Evolutionary conservation across 2,113 vertebrate genomes (phyloP).

Genomic region (Mystacornis crossleyi): DNA sequence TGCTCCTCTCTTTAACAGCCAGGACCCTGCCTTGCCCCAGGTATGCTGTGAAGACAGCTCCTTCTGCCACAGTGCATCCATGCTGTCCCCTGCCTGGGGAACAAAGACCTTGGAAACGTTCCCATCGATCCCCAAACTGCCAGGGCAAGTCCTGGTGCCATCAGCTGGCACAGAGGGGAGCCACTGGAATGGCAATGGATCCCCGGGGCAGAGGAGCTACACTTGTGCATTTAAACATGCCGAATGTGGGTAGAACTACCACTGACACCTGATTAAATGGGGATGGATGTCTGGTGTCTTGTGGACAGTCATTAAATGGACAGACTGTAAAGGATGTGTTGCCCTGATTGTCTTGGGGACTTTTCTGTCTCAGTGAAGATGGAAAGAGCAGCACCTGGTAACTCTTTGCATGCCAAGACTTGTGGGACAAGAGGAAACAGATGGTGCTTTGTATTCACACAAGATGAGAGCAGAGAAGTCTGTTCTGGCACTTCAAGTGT

Average conservation of each 20-base stretch:
- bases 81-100: neutral
- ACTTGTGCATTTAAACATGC: neutral
- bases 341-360: neutral
- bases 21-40: neutral
- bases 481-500: slow-evolving; percentile 28
- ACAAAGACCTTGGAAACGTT: neutral
- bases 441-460: slow-evolving; percentile 33
- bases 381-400: slow-evolving; percentile 10
- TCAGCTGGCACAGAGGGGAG: neutral
- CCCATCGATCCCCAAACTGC: neutral
- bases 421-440: slow-evolving; percentile 26
- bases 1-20: neutral
- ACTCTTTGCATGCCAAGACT: slow-evolving; percentile 36
- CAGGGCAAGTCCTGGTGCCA: neutral
- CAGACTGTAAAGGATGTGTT: neutral
- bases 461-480: neutral
- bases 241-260: neutral
- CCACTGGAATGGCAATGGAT: neutral
- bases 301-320: neutral
- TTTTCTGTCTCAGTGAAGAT: neutral
- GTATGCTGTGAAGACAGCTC: neutral
- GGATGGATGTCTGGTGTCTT: neutral
- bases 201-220: neutral
- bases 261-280: slow-evolving; percentile 3
- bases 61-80: neutral